phyloP scores from a whole-genome alignment of 2,888 invertebrate genomes.

The Ecdyonurus torrentis region DNA sequence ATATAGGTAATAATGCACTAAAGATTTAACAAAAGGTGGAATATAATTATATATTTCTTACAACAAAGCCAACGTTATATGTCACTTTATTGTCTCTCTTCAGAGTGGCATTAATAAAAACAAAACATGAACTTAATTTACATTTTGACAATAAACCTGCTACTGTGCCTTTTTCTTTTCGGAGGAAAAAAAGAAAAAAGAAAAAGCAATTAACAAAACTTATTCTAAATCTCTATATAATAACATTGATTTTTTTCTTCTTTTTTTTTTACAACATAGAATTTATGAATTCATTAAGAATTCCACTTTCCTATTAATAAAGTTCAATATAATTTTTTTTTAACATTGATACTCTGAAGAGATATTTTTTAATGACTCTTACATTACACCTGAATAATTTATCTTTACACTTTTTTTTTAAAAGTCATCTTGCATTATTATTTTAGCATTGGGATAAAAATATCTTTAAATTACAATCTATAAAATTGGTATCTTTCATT shows the following conservation, averaged over 20 bases:
- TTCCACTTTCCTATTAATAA: no score
- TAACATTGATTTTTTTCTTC: no score
- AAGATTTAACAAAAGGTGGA: not conserved
- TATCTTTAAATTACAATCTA: not conserved
- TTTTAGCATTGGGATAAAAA: not conserved
- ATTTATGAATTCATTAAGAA: no score
- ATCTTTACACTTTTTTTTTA: not conserved
- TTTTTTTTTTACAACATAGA: no score
- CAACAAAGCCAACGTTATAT: not conserved
- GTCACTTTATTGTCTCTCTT: not conserved
- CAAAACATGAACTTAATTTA: not conserved
- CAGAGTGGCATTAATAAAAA: not conserved
- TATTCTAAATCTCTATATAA: no score
- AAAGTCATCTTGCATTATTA: not conserved
- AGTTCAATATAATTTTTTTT: no score
- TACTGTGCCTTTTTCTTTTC: not conserved
- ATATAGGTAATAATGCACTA: not conserved
- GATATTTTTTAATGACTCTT: no score
- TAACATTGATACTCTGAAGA: no score
- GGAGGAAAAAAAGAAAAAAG: not conserved
- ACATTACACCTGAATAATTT: not conserved
- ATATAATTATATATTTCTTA: no score
- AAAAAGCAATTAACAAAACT: no score
- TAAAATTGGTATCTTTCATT: not conserved
- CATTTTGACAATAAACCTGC: not conserved